Conservation (phyloP, 2,113 vertebrate genomes). For the Pseudorasbora parva region DNA sequence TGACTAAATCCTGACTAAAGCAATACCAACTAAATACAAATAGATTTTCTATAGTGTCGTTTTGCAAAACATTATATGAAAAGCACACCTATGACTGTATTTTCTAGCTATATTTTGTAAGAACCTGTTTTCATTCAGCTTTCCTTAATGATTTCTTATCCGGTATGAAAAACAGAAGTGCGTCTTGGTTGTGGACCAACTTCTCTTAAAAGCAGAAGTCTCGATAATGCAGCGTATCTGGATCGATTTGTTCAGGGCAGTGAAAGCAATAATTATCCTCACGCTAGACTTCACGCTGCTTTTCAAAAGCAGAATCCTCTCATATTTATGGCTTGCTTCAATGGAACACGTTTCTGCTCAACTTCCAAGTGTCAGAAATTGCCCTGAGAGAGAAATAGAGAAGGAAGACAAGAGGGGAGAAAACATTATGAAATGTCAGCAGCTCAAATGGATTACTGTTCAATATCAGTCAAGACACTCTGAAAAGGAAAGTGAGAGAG, state of each 20-base stretch:
- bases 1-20: neutral
- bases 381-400: constrained; percentile 51
- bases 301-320: constrained; percentile 32
- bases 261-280: constrained; percentile 32
- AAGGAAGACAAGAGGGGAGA: constrained; percentile 47
- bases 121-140: neutral
- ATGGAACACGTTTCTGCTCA: constrained; percentile 62
- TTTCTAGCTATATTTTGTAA: neutral
- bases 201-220: constrained; percentile 15
- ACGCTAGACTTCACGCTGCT: constrained; percentile 11
- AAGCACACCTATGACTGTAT: neutral
- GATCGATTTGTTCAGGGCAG: constrained; percentile 36
- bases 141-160: neutral
- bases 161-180: constrained; percentile 26
- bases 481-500: constrained; percentile 59
- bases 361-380: constrained; percentile 65
- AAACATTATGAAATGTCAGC: constrained; percentile 77
- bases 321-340: constrained; percentile 60
- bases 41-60: neutral
- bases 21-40: neutral
- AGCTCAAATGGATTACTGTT: constrained; percentile 82
- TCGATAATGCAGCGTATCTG: constrained; percentile 20
- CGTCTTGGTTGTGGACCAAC: constrained; percentile 17
- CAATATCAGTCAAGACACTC: constrained; percentile 76
- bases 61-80: neutral